Percentiles rank a stretch among this genome's conserved stretches.
These are phyloP conservation scores for Alentia gelatinosa DNA, from an alignment of 2,888 invertebrate species.

Conservation along the genomic window DNA sequence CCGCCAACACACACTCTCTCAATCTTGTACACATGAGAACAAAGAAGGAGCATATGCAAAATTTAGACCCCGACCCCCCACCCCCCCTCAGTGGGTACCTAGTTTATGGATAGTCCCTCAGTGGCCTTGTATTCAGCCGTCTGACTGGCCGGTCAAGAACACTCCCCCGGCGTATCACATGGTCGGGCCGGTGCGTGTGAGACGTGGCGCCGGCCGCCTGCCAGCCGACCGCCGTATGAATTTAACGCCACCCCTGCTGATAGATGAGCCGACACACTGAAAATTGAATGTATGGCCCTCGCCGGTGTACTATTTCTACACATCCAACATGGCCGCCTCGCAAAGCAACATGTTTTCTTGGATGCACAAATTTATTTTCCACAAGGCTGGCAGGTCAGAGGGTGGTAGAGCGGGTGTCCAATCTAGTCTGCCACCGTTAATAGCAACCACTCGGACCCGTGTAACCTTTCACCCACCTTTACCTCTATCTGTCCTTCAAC, in stretches of 20 bases:
- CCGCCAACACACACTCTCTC: no score
- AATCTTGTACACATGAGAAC: no score
- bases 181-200: no score
- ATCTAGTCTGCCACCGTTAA: neutral
- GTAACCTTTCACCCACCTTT: neutral
- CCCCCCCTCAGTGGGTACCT: no score
- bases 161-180: no score
- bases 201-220: neutral
- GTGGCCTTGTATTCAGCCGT: no score
- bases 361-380: neutral
- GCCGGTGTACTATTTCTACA: neutral
- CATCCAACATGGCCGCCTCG: neutral
- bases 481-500: neutral
- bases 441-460: neutral
- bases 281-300: neutral
- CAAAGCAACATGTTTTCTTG: neutral
- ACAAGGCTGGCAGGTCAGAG: neutral
- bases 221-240: neutral
- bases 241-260: neutral
- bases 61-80: no score
- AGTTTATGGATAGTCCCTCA: no score
- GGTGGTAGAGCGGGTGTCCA: neutral
- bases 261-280: conserved; percentile 1
- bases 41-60: no score
- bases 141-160: no score